These are phyloP conservation scores for Blastobasis lacticolella DNA, from an alignment of 2,888 invertebrate species.

Conservation along the genomic window DNA sequence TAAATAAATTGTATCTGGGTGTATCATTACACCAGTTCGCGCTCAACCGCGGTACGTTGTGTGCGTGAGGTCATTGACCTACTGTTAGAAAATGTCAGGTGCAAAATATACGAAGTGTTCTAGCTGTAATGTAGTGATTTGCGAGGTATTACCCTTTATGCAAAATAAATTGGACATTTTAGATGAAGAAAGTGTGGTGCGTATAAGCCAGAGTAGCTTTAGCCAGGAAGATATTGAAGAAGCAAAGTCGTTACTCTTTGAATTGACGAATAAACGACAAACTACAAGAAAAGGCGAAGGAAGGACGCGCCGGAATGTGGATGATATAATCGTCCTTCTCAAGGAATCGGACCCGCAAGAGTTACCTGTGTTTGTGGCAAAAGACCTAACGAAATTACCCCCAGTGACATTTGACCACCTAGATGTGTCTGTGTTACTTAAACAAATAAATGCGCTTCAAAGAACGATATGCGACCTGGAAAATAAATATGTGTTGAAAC, in stretches of 20 bases:
- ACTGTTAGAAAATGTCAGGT: no score
- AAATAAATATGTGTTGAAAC: not conserved
- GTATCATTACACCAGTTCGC: no score
- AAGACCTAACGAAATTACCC: not conserved
- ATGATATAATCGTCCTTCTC: not conserved
- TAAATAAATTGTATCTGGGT: no score
- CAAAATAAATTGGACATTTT: not conserved
- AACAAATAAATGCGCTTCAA: not conserved
- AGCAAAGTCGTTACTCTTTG: not conserved
- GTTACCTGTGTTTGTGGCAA: not conserved
- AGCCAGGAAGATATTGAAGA: not conserved
- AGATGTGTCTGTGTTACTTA: not conserved
- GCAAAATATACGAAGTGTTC: not conserved
- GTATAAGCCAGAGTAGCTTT: not conserved
- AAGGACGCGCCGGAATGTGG: not conserved
- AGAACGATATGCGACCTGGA: not conserved
- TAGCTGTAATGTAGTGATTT: not conserved
- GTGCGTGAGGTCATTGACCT: no score
- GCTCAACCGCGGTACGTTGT: no score
- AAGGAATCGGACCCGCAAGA: not conserved
- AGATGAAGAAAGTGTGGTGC: not conserved
- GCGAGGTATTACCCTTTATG: not conserved
- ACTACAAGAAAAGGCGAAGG: not conserved
- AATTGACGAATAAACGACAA: not conserved
- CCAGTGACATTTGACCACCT: not conserved